Evolutionary conservation across 2,888 invertebrate species (phyloP), one percentile per base, ranked within the genome.

Genomic region (Melitaea athalia): DNA sequence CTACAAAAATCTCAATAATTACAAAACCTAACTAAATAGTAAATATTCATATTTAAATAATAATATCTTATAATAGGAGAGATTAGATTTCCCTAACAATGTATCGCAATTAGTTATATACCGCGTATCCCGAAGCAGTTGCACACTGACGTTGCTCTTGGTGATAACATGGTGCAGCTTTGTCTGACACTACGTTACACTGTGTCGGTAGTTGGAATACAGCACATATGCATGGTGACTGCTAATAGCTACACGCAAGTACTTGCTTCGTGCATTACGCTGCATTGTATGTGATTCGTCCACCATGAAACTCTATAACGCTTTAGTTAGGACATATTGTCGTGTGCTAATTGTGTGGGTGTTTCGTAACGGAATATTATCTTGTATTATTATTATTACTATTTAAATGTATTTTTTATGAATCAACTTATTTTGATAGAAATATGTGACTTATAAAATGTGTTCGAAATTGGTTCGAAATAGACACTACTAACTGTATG

Each of bases 261-360:
- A 17, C 67, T 65, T 70, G 70, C 64, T 60, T 64, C 70, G n/a
- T 71, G 63, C 63, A 68, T 71, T 69, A 68, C 59, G 63, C 42
- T 52, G 71, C 53, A 66, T 71, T 71, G 71, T 71, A 33, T 63
- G 55, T 63, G 69, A 69, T 71, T 64, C 64, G 71, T 71, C 68
- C 70, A 64, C 63, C 68, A 66, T 69, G 68, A 69, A 66, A 68
- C 50, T 59, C 60, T 61, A 64, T 64, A 70, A 59, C 43, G 47
- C 59, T 64, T 47, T 61, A 66, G 60, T 70, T 63, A 67, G 63
- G 38, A 62, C 60, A 67, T 64, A 64, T 61, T 68, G 68, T 68
- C 49, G 62, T 61, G 65, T 47, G 57, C 57, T 67, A 62, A 67
- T 67, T 0, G 57, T 38, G n/a, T 60, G 49, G 61, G 55, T 38